phyloP scores from a whole-genome alignment of 2,888 invertebrate species.

The Xanthia togata region DNA sequence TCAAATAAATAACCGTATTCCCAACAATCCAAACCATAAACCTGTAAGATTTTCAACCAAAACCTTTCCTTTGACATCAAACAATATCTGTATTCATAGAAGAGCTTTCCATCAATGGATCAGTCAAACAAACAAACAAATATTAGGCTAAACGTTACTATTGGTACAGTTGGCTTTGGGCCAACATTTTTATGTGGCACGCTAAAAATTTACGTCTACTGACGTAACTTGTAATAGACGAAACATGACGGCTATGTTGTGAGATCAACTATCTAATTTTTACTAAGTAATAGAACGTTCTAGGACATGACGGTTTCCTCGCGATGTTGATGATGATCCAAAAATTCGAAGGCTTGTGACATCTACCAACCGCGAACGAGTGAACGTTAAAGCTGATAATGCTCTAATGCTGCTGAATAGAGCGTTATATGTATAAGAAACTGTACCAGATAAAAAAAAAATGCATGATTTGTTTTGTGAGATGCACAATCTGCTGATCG shows the following conservation, averaged over 20 bases:
- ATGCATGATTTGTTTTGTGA: background rate
- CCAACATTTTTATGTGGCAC: slow-evolving; percentile 69
- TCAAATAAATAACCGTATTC: too few species aligned
- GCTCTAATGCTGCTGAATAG: too few species aligned
- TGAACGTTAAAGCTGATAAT: background rate
- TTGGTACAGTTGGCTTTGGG: slow-evolving; percentile 70
- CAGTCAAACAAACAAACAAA: slow-evolving; percentile 54
- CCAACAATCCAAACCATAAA: too few species aligned
- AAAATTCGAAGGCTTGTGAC: too few species aligned
- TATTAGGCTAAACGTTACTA: slow-evolving; percentile 39
- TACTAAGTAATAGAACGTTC: background rate
- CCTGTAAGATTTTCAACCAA: background rate
- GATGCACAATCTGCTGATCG: background rate
- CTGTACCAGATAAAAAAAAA: background rate
- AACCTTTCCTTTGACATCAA: slow-evolving; percentile 7
- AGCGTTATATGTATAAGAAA: too few species aligned
- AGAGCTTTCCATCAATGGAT: slow-evolving; percentile 45
- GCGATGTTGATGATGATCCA: too few species aligned
- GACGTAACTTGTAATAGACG: slow-evolving; percentile 63
- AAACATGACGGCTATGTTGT: slow-evolving; percentile 24
- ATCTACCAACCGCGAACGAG: background rate
- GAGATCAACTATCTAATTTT: slow-evolving; percentile 32
- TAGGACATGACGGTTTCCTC: too few species aligned
- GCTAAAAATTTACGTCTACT: slow-evolving; percentile 65
- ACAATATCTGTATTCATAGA: slow-evolving; percentile 1